A percentile compares a stretch with the other conserved stretches of the same genome.
These are phyloP conservation scores for Enteromius mattozi DNA, from an alignment of 2,797 vertebrate genomes.

Conservation along the genomic window DNA sequence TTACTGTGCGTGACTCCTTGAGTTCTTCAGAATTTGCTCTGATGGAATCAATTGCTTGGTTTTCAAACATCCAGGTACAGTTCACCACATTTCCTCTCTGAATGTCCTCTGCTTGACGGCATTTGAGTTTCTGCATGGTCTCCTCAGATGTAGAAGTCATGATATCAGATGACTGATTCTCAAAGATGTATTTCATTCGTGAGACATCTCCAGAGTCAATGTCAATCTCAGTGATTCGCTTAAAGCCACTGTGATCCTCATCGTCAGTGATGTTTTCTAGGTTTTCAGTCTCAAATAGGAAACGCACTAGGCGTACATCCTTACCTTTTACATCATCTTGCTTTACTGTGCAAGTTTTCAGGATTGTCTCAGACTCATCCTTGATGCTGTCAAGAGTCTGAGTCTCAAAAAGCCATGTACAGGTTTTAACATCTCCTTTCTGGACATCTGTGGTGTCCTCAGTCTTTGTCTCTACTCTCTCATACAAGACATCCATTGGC, in stretches of 20 bases:
- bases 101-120: slow-evolving; percentile 84
- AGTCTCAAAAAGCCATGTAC: slow-evolving; percentile 93
- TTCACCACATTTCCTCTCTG: slow-evolving; percentile 88
- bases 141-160: slow-evolving; percentile 87
- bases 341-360: slow-evolving; percentile 82
- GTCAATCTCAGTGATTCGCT: slow-evolving; percentile 82
- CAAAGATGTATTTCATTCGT: slow-evolving; percentile 89
- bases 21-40: slow-evolving; percentile 71
- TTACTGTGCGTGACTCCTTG: slow-evolving; percentile 78
- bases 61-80: slow-evolving; percentile 92
- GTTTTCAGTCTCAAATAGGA: slow-evolving; percentile 92
- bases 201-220: slow-evolving; percentile 90
- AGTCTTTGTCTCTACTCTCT: slow-evolving; percentile 79
- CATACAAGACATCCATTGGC: slow-evolving; percentile 90
- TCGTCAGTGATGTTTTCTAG: slow-evolving; percentile 86
- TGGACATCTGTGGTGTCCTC: slow-evolving; percentile 79
- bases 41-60: slow-evolving; percentile 86
- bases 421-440: slow-evolving; percentile 91
- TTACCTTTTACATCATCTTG: slow-evolving; percentile 88
- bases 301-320: slow-evolving; percentile 86
- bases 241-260: slow-evolving; percentile 80
- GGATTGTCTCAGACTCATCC: slow-evolving; percentile 81
- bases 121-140: slow-evolving; percentile 85
- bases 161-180: slow-evolving; percentile 87
- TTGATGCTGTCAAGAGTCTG: slow-evolving; percentile 88